Percentiles rank a stretch among this genome's conserved stretches.
These are phyloP conservation scores for Pogonophryne albipinna DNA, from an alignment of 2,797 vertebrate genomes.

Conservation along the genomic window DNA sequence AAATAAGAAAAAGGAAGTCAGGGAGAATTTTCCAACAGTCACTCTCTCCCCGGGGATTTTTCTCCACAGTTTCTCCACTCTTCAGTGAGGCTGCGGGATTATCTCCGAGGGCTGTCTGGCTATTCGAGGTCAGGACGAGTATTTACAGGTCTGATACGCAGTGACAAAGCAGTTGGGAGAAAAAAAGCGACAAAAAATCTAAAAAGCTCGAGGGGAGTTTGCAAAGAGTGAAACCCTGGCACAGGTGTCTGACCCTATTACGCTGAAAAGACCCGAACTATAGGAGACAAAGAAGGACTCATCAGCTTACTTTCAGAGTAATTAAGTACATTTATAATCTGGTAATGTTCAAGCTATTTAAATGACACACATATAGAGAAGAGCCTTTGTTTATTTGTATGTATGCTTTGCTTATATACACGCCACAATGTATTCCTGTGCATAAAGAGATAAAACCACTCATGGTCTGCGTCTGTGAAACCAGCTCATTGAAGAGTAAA, in stretches of 20 bases:
- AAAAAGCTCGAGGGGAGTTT: slow-evolving; percentile 44
- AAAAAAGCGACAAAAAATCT: slow-evolving; percentile 49
- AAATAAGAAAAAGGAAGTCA: slow-evolving; percentile 72
- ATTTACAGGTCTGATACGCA: slow-evolving; percentile 54
- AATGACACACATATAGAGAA: slow-evolving; percentile 19
- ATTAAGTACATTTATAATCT: slow-evolving; percentile 23
- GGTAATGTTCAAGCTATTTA: slow-evolving; percentile 31
- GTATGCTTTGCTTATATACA: slow-evolving; percentile 6
- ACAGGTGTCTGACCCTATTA: slow-evolving; percentile 51
- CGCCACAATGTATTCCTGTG: slow-evolving; percentile 1
- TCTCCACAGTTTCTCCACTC: slow-evolving; percentile 49
- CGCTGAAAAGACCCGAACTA: slow-evolving; percentile 9
- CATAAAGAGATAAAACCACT: slow-evolving; percentile 48
- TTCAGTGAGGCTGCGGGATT: slow-evolving; percentile 58
- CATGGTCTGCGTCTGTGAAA: slow-evolving; percentile 18
- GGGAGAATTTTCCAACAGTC: slow-evolving; percentile 74
- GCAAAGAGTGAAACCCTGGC: slow-evolving; percentile 23
- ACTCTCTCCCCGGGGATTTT: slow-evolving; percentile 59
- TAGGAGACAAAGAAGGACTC: slow-evolving; percentile 16
- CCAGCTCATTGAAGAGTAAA: slow-evolving; percentile 38
- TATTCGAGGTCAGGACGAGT: slow-evolving; percentile 59
- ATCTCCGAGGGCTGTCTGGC: slow-evolving; percentile 56
- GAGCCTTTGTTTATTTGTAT: slow-evolving; percentile 23
- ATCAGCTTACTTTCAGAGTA: slow-evolving; percentile 34
- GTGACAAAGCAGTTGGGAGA: slow-evolving; percentile 10